A percentile compares a stretch with the other conserved stretches of the same genome.
phyloP scores from a whole-genome alignment of 2,797 vertebrate species.

The Danio kyathit region DNA sequence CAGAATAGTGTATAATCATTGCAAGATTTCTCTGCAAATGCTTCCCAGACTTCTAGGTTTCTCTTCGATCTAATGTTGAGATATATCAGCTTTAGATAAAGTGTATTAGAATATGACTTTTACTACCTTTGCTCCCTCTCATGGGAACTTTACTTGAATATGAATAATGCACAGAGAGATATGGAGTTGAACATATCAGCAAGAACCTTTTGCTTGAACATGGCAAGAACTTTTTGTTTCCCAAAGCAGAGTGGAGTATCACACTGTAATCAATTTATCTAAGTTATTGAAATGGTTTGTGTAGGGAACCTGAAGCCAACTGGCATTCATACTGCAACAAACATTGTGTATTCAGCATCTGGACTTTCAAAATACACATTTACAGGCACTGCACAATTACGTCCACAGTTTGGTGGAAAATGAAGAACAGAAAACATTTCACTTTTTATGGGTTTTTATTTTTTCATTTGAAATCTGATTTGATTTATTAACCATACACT shows the following conservation, averaged over 20 bases:
- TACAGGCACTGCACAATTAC: conserved; percentile 1
- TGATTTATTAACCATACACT: conserved; percentile 67
- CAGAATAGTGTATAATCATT: neutral
- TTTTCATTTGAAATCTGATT: conserved; percentile 62
- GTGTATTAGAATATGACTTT: neutral
- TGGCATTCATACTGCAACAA: neutral
- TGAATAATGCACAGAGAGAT: neutral
- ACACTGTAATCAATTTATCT: neutral
- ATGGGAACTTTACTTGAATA: too few relatives aligned
- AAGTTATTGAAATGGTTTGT: neutral
- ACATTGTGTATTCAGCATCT: conserved; percentile 1
- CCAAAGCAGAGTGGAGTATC: neutral
- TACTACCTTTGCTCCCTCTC: too few relatives aligned
- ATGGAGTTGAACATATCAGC: neutral
- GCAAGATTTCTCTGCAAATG: neutral
- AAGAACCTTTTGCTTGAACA: too few relatives aligned
- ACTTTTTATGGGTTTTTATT: conserved; percentile 73
- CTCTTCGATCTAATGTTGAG: neutral
- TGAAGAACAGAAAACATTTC: conserved; percentile 27
- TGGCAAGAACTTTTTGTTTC: neutral
- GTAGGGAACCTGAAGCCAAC: neutral
- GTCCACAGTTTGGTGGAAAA: neutral
- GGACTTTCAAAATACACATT: neutral
- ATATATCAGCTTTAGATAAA: neutral
- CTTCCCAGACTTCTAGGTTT: neutral